Percentiles rank a stretch among this genome's conserved stretches.
phyloP scores from a whole-genome alignment of 92 coral and sea anemone genomes.

The Porites evermanni region DNA sequence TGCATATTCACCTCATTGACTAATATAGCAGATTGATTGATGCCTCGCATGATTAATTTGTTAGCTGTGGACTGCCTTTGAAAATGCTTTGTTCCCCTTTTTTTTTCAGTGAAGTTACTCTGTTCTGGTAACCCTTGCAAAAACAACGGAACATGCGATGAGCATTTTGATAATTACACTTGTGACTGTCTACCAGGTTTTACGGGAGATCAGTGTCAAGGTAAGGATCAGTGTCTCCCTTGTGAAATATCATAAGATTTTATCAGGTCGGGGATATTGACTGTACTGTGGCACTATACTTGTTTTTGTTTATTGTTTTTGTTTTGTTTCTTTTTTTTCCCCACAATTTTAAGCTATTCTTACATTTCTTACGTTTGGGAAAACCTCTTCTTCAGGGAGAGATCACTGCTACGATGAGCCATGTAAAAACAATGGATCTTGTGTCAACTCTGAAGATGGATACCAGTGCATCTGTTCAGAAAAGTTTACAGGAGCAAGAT shows the following conservation, averaged over 20 bases:
- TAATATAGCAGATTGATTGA: not conserved
- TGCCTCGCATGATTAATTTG: not conserved
- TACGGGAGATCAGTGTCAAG: constrained; percentile 4
- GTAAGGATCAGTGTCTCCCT: not conserved
- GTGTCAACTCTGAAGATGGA: not conserved
- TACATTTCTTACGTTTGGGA: too few relatives aligned
- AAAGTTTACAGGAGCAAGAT: not conserved
- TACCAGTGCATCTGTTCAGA: constrained; percentile 7
- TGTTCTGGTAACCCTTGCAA: constrained; percentile 4
- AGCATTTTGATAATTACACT: not conserved
- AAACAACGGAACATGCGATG: not conserved
- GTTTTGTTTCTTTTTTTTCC: too few relatives aligned
- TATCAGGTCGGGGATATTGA: not conserved
- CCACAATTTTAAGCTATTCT: too few relatives aligned
- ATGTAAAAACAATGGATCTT: constrained; percentile 11
- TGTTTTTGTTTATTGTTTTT: not conserved
- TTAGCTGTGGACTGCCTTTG: too few relatives aligned
- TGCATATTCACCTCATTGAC: not conserved
- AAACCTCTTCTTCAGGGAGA: not conserved
- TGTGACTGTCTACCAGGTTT: not conserved
- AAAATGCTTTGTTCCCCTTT: too few relatives aligned
- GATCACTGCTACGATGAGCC: constrained; percentile 22
- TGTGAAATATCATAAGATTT: not conserved
- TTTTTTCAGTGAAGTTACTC: not conserved
- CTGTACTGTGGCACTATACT: not conserved